Evolutionary conservation across 1,140 invertebrate genomes (phyloP).

Genomic region (Achroia grisella): DNA sequence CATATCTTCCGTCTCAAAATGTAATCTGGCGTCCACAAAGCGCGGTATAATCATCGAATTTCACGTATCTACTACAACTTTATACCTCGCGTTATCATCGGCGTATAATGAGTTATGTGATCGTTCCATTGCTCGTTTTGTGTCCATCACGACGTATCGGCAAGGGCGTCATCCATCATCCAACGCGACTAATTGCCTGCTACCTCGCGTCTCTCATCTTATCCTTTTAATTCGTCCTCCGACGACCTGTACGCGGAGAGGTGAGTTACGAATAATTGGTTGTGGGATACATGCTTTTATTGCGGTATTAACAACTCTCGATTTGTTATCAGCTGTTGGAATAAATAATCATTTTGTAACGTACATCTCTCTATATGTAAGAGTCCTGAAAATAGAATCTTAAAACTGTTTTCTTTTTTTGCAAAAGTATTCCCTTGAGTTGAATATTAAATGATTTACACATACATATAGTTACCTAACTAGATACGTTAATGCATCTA

Average conservation of each 20-base stretch:
- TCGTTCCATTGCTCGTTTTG: slow-evolving; percentile 47
- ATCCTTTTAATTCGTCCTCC: slow-evolving; percentile 61
- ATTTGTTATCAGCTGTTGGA: too few species aligned
- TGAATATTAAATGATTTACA: too few species aligned
- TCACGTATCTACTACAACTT: slow-evolving; percentile 57
- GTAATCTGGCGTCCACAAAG: slow-evolving; percentile 35
- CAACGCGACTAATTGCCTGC: slow-evolving; percentile 60
- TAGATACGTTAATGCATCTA: too few species aligned
- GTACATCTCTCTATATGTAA: too few species aligned
- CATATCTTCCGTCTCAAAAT: slow-evolving; percentile 6
- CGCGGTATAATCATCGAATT: slow-evolving; percentile 39
- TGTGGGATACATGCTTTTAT: slow-evolving; percentile 28
- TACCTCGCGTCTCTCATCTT: slow-evolving; percentile 60
- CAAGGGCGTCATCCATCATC: slow-evolving; percentile 62
- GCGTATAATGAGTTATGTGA: slow-evolving; percentile 62
- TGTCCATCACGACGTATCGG: slow-evolving; percentile 46
- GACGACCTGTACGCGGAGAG: slow-evolving; percentile 32
- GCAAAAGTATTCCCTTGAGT: too few species aligned
- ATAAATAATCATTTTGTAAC: too few species aligned
- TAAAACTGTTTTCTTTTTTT: too few species aligned
- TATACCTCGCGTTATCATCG: slow-evolving; percentile 55
- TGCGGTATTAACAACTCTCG: slow-evolving; percentile 21
- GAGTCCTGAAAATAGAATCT: too few species aligned
- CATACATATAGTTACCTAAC: too few species aligned
- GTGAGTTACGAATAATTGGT: slow-evolving; percentile 43